Conservation (phyloP, 2,797 vertebrate species). For the Thalassophryne amazonica region DNA sequence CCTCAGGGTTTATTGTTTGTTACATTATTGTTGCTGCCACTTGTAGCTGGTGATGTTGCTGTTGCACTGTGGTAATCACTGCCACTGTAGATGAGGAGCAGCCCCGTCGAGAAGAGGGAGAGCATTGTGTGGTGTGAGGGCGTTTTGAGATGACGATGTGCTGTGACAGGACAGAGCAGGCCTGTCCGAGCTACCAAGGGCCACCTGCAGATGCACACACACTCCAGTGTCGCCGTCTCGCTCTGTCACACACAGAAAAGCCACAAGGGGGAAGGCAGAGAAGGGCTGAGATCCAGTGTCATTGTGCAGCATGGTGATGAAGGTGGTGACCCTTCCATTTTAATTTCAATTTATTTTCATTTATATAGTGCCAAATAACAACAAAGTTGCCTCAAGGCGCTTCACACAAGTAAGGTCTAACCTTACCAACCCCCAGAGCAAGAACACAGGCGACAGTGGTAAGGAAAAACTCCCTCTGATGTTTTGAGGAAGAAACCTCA, state of each 20-base stretch:
- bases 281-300: too few species aligned
- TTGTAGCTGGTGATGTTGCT: background rate
- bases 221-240: too few species aligned
- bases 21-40: background rate
- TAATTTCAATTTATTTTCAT: too few species aligned
- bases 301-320: too few species aligned
- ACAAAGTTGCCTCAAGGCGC: too few species aligned
- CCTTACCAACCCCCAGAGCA: too few species aligned
- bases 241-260: background rate
- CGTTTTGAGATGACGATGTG: constrained; percentile 18
- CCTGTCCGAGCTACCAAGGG: constrained; percentile 19
- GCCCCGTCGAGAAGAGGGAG: background rate
- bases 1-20: background rate
- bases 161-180: constrained; percentile 26
- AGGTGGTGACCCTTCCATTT: too few species aligned
- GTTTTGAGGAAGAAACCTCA: too few species aligned
- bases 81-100: background rate
- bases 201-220: constrained; percentile 14
- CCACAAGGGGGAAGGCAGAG: background rate
- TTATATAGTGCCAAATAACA: too few species aligned
- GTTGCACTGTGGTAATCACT: background rate
- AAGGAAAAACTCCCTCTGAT: too few species aligned
- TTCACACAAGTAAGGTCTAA: too few species aligned
- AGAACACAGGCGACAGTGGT: too few species aligned
- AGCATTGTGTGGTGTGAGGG: constrained; percentile 1